Base-by-base conservation (phyloP, 53 echinoderm and acorn worm genomes). In the Luidia sarsii region DNA sequence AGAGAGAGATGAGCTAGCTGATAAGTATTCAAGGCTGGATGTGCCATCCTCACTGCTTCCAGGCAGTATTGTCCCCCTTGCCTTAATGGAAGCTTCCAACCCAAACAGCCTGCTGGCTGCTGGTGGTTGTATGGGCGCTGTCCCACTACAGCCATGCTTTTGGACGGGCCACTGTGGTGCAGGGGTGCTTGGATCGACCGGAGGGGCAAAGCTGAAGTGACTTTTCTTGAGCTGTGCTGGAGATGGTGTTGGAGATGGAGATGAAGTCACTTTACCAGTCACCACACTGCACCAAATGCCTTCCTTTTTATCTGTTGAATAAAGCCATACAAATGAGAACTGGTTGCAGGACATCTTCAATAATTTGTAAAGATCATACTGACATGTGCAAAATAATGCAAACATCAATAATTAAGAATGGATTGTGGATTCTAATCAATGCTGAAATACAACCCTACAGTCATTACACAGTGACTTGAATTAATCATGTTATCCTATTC, bases 211-310 rank as follows among this genome's bases (percentile, higher is more conserved):
- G 27, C 32, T 46, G 30, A 60, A 48, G 10, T 45, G 21, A 14
- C 37, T 31, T 11, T 57, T 20, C 16, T 19, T 55, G 24, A 66
- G 65, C 3, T 24, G 36, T 31, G 36, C 46, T 2, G 39, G 45
- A 30, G 1, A 25, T n/a, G 46, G 7, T 33, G 61, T 64, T 28
- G 18, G 1, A 7, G 65, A 6, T 16, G 60, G 33, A 7, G 33
- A 62, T n/a, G 83, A 70, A 0, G 61, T 51, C 38, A 68, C 48
- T 37, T 60, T 86, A 5, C 86, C 80, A 7, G 86, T 48, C 14
- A 86, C 86, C 21, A 86, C 80, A 61, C 68, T 57, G 2, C 80
- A 79, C 86, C 86, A 86, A 8, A 86, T 33, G 24, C 68, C 60
- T 48, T 68, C 57, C 30, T 79, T 80, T 36, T 59, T 57, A 45